These are phyloP conservation scores for Urocyon cinereoargenteus DNA, from an alignment of 2,797 vertebrate genomes.

Conservation along the genomic window DNA sequence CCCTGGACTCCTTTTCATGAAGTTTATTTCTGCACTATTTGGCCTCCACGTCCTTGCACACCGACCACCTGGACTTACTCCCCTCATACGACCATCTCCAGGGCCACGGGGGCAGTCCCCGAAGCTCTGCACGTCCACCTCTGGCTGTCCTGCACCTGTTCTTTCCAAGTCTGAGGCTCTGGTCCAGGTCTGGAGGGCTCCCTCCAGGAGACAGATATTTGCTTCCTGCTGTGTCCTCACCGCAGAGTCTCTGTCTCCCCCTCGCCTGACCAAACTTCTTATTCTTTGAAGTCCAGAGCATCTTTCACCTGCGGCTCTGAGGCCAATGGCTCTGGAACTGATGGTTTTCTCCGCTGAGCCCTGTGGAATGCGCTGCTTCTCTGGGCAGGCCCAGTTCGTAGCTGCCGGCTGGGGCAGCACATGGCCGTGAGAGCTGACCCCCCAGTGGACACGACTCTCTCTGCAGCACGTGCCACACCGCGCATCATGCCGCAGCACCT, in stretches of 20 bases:
- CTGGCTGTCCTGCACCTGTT: neutral
- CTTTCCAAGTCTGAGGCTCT: neutral
- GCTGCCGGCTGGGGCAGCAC: accelerated
- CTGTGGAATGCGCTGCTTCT: accelerated
- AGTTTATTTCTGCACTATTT: accelerated
- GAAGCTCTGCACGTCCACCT: neutral
- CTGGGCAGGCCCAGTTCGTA: no score
- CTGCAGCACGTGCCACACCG: accelerated
- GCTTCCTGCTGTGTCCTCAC: neutral
- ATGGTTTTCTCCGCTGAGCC: neutral
- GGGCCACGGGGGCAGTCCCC: accelerated
- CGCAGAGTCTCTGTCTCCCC: accelerated
- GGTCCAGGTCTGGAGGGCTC: neutral
- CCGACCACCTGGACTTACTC: accelerated
- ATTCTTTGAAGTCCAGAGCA: neutral
- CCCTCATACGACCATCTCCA: neutral
- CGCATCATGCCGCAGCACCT: accelerated
- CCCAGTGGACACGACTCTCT: accelerated
- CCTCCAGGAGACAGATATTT: neutral
- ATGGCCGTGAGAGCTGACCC: accelerated
- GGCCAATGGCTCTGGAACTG: no score
- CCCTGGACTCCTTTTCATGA: neutral
- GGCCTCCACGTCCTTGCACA: neutral
- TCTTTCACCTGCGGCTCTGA: neutral
- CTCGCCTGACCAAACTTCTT: no score